Conservation (phyloP, 2,888 invertebrate species). For the Sepiola atlantica region DNA sequence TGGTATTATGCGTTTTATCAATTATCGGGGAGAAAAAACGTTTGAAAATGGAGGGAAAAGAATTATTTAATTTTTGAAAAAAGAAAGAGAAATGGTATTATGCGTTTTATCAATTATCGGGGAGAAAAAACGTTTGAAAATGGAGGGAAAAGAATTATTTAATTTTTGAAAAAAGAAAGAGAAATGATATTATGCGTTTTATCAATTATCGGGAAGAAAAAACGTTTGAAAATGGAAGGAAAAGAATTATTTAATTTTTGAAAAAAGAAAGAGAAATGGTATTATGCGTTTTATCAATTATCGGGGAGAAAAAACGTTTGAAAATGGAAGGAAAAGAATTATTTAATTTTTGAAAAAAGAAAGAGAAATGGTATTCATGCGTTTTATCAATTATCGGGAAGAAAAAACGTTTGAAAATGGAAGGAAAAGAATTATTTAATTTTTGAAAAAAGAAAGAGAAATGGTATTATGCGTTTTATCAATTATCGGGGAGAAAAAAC, state of each 20-base stretch:
- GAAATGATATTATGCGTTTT: neutral
- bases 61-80: neutral
- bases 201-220: neutral
- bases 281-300: neutral
- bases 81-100: neutral
- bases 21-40: neutral
- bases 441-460: neutral
- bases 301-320: neutral
- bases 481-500: neutral
- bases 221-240: neutral
- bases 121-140: neutral
- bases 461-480: neutral
- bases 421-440: neutral
- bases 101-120: neutral
- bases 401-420: neutral
- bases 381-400: neutral
- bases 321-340: too few species aligned
- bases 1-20: neutral
- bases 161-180: neutral
- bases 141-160: neutral
- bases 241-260: neutral
- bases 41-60: neutral
- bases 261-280: neutral
- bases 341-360: neutral
- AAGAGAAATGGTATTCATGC: neutral